Evolutionary conservation across 1,140 invertebrate species (phyloP).

Genomic region (Drosophila repleta): DNA sequence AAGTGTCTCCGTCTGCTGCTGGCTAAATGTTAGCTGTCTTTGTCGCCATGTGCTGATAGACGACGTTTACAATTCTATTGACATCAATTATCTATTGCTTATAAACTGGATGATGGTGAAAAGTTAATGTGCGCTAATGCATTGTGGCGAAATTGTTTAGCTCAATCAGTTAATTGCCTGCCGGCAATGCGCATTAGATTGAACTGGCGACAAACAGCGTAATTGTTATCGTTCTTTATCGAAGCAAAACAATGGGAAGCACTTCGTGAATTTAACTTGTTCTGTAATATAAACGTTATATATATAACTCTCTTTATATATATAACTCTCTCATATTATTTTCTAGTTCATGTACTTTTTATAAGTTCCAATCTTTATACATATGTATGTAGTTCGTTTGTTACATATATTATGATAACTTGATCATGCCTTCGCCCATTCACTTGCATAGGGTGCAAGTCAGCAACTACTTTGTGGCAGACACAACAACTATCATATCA

Average conservation of each 20-base stretch:
- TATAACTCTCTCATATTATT: too few relatives aligned
- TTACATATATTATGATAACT: not conserved
- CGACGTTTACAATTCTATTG: constrained; percentile 67
- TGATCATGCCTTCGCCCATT: not conserved
- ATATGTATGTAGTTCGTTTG: not conserved
- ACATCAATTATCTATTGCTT: constrained; percentile 61
- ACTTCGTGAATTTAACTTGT: not conserved
- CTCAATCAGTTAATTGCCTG: constrained; percentile 43
- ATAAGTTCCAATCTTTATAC: too few relatives aligned
- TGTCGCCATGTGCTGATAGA: constrained; percentile 69
- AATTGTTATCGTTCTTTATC: constrained; percentile 28
- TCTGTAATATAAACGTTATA: constrained; percentile 1
- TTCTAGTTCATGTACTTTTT: too few relatives aligned
- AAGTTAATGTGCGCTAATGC: constrained; percentile 60
- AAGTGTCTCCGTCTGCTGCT: constrained; percentile 54
- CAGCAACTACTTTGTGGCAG: constrained; percentile 2
- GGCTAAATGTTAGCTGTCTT: constrained; percentile 38
- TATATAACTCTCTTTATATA: too few relatives aligned
- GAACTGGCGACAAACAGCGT: constrained; percentile 8
- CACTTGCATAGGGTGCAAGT: constrained; percentile 8
- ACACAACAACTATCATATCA: constrained; percentile 38
- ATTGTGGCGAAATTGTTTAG: constrained; percentile 34
- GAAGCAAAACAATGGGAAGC: not conserved
- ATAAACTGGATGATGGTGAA: constrained; percentile 37
- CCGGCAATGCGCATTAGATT: constrained; percentile 44